Conservation (phyloP, 2,797 vertebrate species). For the Acestrorhynchus altus region DNA sequence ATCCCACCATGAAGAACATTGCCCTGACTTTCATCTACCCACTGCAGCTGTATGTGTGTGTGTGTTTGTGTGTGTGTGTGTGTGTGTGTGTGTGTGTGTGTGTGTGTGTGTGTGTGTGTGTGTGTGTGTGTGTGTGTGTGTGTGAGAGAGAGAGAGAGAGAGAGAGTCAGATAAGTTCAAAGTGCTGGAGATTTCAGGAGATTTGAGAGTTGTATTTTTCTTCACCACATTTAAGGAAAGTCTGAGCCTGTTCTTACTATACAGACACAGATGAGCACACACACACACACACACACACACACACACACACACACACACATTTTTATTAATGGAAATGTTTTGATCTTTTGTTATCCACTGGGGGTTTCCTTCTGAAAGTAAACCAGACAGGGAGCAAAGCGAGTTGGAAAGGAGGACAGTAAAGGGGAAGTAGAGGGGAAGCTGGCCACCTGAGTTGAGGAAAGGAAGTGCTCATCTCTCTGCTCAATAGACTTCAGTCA, state of each 20-base stretch:
- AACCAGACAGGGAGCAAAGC: background rate
- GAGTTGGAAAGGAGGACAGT: background rate
- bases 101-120: conserved; percentile 17
- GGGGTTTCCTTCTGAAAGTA: conserved; percentile 11
- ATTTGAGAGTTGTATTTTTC: conserved; percentile 35
- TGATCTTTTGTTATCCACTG: conserved; percentile 29
- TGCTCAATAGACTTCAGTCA: conserved; percentile 2
- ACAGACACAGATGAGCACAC: background rate
- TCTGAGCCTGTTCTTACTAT: background rate
- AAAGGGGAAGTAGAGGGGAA: too few relatives aligned
- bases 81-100: conserved; percentile 9
- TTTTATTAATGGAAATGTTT: conserved; percentile 9
- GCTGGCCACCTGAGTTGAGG: conserved; percentile 20
- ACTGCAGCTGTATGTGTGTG: conserved; percentile 44
- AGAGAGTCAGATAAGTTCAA: conserved; percentile 20
- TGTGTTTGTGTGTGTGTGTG: conserved; percentile 21
- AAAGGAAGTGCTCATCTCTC: conserved; percentile 12
- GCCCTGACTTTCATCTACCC: conserved; percentile 74
- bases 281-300: conserved; percentile 4
- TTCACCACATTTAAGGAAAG: background rate
- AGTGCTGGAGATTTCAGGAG: conserved; percentile 47
- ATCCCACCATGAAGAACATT: conserved; percentile 72
- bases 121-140: conserved; percentile 12
- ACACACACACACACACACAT: background rate
- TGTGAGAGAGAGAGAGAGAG: conserved; percentile 20